Percentiles rank a stretch among this genome's conserved stretches.
These are phyloP conservation scores for Siniperca knerii DNA, from an alignment of 2,113 vertebrate species.

Conservation along the genomic window DNA sequence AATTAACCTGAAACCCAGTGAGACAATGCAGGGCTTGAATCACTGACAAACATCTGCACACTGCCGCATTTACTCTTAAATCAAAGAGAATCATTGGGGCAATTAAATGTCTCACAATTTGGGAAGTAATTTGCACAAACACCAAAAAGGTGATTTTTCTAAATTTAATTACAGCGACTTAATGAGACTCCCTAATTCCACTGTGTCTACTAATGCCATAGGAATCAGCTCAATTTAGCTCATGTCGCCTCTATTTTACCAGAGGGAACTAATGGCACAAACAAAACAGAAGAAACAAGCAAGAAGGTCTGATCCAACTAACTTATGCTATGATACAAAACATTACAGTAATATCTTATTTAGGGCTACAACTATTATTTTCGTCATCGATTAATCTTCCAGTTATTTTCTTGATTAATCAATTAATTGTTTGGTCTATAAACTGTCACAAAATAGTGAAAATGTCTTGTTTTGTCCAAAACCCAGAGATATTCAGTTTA, in stretches of 20 bases:
- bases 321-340: background rate
- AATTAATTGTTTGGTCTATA: background rate
- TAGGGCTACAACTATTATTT: background rate
- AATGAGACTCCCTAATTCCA: conserved; percentile 52
- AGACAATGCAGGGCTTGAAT: conserved; percentile 23
- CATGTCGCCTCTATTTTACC: background rate
- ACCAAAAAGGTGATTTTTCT: conserved; percentile 55
- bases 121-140: conserved; percentile 49
- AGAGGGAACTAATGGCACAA: conserved; percentile 27
- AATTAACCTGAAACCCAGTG: conserved; percentile 30
- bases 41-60: conserved; percentile 20
- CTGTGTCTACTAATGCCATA: conserved; percentile 13
- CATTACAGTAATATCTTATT: background rate
- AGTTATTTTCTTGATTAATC: background rate
- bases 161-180: conserved; percentile 65
- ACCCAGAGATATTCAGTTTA: background rate
- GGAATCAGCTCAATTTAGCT: conserved; percentile 26
- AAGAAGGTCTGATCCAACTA: conserved; percentile 3
- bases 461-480: background rate
- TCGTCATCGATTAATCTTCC: background rate
- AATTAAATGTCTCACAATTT: conserved; percentile 29
- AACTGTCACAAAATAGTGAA: background rate
- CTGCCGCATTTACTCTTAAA: conserved; percentile 5
- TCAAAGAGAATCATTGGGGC: conserved; percentile 23
- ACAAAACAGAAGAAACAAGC: conserved; percentile 2